Evolutionary conservation across 2,797 vertebrate species (phyloP).

Genomic region (Phalanger gymnotis): DNA sequence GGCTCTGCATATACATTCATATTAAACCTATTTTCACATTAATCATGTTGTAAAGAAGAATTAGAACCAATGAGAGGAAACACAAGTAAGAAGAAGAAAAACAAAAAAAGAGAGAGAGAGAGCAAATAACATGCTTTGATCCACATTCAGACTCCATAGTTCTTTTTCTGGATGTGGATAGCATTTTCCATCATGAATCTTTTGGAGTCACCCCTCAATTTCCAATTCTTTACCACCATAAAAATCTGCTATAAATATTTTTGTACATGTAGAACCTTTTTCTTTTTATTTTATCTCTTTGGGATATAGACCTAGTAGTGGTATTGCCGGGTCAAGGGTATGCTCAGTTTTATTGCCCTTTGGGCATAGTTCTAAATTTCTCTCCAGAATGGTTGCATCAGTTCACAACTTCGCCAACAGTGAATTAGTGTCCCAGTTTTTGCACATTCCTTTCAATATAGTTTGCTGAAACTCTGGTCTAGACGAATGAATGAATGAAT

Average conservation of each 20-base stretch:
- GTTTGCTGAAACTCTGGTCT: not conserved
- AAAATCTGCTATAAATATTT: not conserved
- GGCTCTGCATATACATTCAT: too few species aligned
- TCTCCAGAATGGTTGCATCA: not conserved
- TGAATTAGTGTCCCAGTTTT: not conserved
- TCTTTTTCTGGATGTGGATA: too few species aligned
- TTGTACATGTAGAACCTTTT: not conserved
- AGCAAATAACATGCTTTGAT: too few species aligned
- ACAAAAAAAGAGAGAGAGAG: too few species aligned
- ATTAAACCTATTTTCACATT: too few species aligned
- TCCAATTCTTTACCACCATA: not conserved
- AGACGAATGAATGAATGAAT: not conserved
- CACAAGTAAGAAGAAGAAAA: too few species aligned
- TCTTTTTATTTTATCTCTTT: not conserved
- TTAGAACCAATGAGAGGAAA: too few species aligned
- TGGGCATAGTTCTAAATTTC: not conserved
- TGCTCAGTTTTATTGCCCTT: not conserved
- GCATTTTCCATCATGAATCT: too few species aligned
- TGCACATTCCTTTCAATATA: not conserved
- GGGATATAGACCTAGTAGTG: not conserved
- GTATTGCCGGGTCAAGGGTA: not conserved
- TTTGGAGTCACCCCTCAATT: not conserved
- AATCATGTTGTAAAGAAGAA: too few species aligned
- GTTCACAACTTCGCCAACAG: not conserved
- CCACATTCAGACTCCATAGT: too few species aligned